A percentile compares a stretch with the other conserved stretches of the same genome.
Evolutionary conservation across 2,113 vertebrate species (phyloP).

Genomic region (Carassius gibelio): DNA sequence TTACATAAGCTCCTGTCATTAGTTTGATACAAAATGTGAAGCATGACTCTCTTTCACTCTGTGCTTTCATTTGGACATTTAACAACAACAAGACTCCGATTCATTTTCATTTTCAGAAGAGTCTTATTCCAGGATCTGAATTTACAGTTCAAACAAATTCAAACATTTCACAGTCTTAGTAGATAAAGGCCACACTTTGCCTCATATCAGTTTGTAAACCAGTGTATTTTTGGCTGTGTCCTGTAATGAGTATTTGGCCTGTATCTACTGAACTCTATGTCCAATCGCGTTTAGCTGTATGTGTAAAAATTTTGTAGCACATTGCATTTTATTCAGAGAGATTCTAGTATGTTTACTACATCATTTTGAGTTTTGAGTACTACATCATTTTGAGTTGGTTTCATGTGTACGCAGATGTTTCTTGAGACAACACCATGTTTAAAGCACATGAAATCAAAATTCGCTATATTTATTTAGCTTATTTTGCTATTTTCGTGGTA

Average conservation of each 20-base stretch:
- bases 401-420: too few species aligned
- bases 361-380: too few species aligned
- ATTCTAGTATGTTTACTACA: too few species aligned
- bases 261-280: background rate
- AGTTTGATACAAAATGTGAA: too few species aligned
- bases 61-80: conserved; percentile 4
- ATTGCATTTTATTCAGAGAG: too few species aligned
- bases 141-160: background rate
- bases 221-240: background rate
- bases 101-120: background rate
- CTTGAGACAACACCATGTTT: too few species aligned
- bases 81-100: background rate
- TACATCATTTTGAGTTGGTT: too few species aligned
- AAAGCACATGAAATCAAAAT: too few species aligned
- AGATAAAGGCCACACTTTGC: background rate
- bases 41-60: background rate
- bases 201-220: background rate
- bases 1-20: too few species aligned
- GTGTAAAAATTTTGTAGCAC: too few species aligned
- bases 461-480: too few species aligned
- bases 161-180: background rate
- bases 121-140: conserved; percentile 2
- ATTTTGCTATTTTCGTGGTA: too few species aligned
- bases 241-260: background rate
- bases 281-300: background rate